Evolutionary conservation across 1,140 invertebrate species (phyloP), one percentile per base, ranked within the genome.

Genomic region (Hylyphantes graminicola): DNA sequence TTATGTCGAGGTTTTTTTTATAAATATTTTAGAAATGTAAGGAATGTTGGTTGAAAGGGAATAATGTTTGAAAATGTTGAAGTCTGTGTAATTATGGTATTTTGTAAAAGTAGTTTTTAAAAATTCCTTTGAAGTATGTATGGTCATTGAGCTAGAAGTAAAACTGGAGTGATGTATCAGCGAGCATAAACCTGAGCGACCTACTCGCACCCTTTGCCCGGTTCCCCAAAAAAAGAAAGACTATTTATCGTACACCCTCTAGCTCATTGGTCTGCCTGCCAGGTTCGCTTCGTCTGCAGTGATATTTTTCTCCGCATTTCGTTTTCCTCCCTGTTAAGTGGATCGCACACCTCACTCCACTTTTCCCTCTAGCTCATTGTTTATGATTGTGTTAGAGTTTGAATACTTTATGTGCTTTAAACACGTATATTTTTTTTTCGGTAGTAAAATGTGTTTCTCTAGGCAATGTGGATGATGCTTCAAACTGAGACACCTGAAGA

Each of bases 401-500:
- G 6, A 61, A 12, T 61, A 6, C 6, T 15, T 12, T 2, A 2
- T 15, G 17, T 12, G 12, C 12, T 17, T 17, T 17, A 61, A 61
- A 17, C 6, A 3, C 6, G 12, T 61, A 15, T 59, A 59, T 59
- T 59, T 61, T 61, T 17, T 61, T 61, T 2, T 15, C 17, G 2
- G 57, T 61, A 12, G 12, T 61, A 61, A 61, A 61, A 61, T 17
- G 10, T 65, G 5, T 17, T 65, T n/a, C 17, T 74, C 48, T 67
- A 97, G 95, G 98, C 97, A 12, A 99, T 99, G 98, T 99, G 98
- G 98, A 89, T 98, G 88, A 99, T 99, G 96, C 91, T 99, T n/a
- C 98, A 99, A 90, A 94, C 96, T 89, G 93, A 97, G 0, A 90
- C 91, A 64, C 95, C 98, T 0, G 95, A 99, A 70, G 98, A 99